These are phyloP conservation scores for Origma solitaria DNA, from an alignment of 2,113 vertebrate species.

Conservation along the genomic window DNA sequence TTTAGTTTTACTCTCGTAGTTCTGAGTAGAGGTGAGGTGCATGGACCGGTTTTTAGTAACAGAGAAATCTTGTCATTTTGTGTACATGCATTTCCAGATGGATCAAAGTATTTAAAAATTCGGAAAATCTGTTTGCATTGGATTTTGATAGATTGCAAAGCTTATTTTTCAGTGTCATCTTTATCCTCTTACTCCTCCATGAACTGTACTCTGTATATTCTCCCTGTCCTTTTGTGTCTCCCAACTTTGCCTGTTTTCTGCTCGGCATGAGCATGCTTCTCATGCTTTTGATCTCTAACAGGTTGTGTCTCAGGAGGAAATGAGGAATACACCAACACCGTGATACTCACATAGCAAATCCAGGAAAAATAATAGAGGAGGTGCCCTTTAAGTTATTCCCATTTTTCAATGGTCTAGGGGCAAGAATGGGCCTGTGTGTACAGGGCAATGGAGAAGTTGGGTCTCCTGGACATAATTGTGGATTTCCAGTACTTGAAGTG, in stretches of 20 bases:
- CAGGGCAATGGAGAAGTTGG: fast-evolving
- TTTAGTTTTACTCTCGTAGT: neutral
- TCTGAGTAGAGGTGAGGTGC: neutral
- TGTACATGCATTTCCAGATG: fast-evolving
- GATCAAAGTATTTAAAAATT: neutral
- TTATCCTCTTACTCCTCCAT: neutral
- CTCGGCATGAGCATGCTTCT: neutral
- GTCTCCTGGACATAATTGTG: neutral
- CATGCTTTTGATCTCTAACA: neutral
- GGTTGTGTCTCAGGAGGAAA: neutral
- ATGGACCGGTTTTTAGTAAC: neutral
- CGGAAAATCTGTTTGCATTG: neutral
- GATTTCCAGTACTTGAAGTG: neutral
- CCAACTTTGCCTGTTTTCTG: neutral
- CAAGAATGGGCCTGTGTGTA: neutral
- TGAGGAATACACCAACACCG: fast-evolving
- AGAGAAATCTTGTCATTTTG: neutral
- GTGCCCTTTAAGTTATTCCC: neutral
- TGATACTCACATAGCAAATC: neutral
- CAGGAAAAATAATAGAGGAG: neutral
- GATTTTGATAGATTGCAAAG: neutral
- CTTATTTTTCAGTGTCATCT: neutral
- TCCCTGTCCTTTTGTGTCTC: neutral
- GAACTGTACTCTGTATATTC: neutral
- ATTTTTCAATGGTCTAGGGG: neutral